A percentile compares a stretch with the other conserved stretches of the same genome.
Conservation (phyloP, 2,888 invertebrate genomes). For the Caenorhabditis panamensis region DNA sequence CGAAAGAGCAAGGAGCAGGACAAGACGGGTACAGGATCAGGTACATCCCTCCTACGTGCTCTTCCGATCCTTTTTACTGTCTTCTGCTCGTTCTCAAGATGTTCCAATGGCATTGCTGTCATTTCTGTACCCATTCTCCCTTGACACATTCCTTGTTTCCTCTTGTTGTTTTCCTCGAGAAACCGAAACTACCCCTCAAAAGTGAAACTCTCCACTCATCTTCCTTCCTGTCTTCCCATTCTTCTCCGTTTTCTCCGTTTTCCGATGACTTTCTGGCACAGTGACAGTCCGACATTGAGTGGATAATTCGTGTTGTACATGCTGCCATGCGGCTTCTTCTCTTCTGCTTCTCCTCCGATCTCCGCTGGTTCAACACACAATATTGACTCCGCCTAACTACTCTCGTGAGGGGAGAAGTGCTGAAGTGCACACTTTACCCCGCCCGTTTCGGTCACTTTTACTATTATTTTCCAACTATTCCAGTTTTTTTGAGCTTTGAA, state of each 20-base stretch:
- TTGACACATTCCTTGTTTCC: no score
- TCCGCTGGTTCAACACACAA: constrained; percentile 37
- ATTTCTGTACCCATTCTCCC: background rate
- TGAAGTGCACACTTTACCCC: constrained; percentile 40
- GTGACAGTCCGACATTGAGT: constrained; percentile 31
- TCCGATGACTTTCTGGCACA: constrained; percentile 6
- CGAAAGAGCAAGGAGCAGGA: constrained; percentile 55
- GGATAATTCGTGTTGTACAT: constrained; percentile 53
- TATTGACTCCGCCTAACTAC: constrained; percentile 54
- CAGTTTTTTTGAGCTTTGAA: constrained; percentile 8
- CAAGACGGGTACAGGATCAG: constrained; percentile 43
- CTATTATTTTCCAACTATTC: constrained; percentile 26
- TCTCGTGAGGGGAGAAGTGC: constrained; percentile 51
- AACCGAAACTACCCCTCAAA: constrained; percentile 14
- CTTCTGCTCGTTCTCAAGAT: constrained; percentile 2
- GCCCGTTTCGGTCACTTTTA: constrained; percentile 49
- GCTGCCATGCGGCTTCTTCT: constrained; percentile 23
- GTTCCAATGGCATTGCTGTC: background rate
- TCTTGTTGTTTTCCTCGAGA: constrained; percentile 6
- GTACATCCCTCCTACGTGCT: constrained; percentile 19
- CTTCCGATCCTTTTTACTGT: background rate
- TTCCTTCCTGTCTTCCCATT: constrained; percentile 1
- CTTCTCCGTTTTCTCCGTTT: constrained; percentile 28
- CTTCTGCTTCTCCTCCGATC: constrained; percentile 3
- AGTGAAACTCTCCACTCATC: constrained; percentile 26